Base-by-base conservation (phyloP, 1,140 invertebrate species). In the Cotesia vestalis region DNA sequence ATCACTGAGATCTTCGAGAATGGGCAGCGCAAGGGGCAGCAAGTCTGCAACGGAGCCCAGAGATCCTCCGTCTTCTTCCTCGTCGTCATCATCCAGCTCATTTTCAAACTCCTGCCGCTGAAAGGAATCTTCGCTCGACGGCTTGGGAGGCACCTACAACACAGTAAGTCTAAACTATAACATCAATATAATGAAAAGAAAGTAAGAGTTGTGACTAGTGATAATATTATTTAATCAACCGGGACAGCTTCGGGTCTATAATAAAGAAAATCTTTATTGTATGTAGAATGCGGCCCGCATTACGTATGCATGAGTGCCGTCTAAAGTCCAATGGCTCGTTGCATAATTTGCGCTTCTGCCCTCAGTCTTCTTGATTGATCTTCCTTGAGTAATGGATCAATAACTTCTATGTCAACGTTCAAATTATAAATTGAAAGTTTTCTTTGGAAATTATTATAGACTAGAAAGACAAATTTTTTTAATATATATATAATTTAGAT, bases 1-100 rank as follows among this genome's bases (percentile, higher is more conserved):
- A 61, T 86, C 80, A 73, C 84, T 86, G 4, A 87, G 77, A 67
- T 86, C 85, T 70, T 86, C 83, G 3, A 87, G 72, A 69, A 86
- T 78, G 0, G 85, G 85, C 0, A 80, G 76, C 34, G 79, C 62
- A 4, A 87, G 53, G 6, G 83, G 83, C 52, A 87, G 38, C 4
- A 87, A 71, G 9, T 83, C 82, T 11, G 83, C 52, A 0, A 87
- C 0, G 0, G 79, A 76, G 63, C 80, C 76, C 11, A 87, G 55
- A 1, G 81, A 84, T 20, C 84, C 84, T 52, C 64, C 77, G 6
- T 66, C 71, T 35, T 73, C 61, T 4, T 77, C 74, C 12, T 73
- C 59, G 34, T 72, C 72, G 2, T 74, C 74, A 35, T 73, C 68
- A 69, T 71, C 57, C 17, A 20, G 14, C 9, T 59, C 69, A 9